Base-by-base conservation (phyloP, 2,113 vertebrate species). In the Bubo blakistoni region DNA sequence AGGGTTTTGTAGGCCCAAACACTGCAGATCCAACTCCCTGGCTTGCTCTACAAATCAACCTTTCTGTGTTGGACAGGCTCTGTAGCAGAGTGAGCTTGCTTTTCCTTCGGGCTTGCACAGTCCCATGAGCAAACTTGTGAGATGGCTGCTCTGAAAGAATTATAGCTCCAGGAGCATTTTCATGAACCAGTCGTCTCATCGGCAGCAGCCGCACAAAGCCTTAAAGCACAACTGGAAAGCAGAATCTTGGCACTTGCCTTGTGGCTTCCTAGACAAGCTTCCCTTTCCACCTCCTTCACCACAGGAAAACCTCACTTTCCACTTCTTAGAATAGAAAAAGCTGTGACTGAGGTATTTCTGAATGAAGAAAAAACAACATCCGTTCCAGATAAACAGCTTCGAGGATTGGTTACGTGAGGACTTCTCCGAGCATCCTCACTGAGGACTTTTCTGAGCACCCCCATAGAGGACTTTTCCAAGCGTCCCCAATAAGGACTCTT, bases 331-430 rank as follows among this genome's bases (percentile, higher is more conserved):
- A 77, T 5, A 66, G 57, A 36, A 82, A 63, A 74, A 94, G 40
- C 61, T 78, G 32, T 44, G 52, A 74, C 47, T 30, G 32, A 83
- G 25, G 27, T 69, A 65, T 32, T 86, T 61, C 65, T 49, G 44
- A 86, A 67, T 7, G 27, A 92, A 77, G 25, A 24, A 93, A 58
- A 93, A 46, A 3, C 36, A 81, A 22, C 14, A 61, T 4, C 18
- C 32, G 16, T 52, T 79, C 34, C 83, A 84, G 30, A 65, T 3
- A 80, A 66, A 76, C 0, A 67, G 22, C 38, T 78, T 82, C 65
- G 72, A 69, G 59, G 49, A 70, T 1, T 38, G n/a, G 18, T n/a
- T 40, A 42, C 0, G 0, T 1, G 4, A 46, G 20, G 18, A 42
- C 42, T 83, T 52, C 34, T 42, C 44, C 6, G 6, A 74, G 47